phyloP scores from a whole-genome alignment of 1,140 invertebrate species.

The Drosophila miranda region DNA sequence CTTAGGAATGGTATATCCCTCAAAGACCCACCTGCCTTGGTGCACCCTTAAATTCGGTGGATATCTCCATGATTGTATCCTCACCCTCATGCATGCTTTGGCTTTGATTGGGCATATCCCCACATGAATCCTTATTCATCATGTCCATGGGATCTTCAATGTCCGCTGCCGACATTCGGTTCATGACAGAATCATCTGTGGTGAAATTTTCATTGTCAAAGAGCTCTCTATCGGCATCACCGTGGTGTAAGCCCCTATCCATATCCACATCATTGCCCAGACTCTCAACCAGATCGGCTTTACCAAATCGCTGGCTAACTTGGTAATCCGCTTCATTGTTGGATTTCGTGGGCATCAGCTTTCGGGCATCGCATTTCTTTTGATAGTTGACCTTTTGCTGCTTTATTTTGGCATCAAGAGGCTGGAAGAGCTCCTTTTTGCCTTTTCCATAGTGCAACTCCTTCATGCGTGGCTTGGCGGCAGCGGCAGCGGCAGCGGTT shows the following conservation, averaged over 20 bases:
- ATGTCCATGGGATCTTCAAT: slow-evolving; percentile 23
- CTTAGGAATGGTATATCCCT: too few species aligned
- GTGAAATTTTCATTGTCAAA: slow-evolving; percentile 62
- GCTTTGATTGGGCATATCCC: neutral
- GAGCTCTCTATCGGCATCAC: slow-evolving; percentile 47
- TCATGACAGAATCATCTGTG: slow-evolving; percentile 23
- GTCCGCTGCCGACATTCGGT: neutral
- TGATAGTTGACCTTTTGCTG: slow-evolving; percentile 69
- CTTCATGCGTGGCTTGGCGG: slow-evolving; percentile 40
- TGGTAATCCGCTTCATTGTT: slow-evolving; percentile 58
- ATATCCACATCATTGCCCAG: slow-evolving; percentile 27
- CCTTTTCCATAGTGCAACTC: slow-evolving; percentile 52
- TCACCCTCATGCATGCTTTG: too few species aligned
- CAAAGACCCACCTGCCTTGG: too few species aligned
- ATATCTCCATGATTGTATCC: too few species aligned
- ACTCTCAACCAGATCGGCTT: slow-evolving; percentile 39
- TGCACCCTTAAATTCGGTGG: too few species aligned
- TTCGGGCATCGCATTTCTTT: slow-evolving; percentile 79
- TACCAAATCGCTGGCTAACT: slow-evolving; percentile 36
- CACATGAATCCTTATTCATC: slow-evolving; percentile 48
- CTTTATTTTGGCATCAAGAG: slow-evolving; percentile 57
- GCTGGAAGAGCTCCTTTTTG: slow-evolving; percentile 57
- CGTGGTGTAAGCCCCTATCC: slow-evolving; percentile 28
- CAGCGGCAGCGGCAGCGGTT: too few species aligned
- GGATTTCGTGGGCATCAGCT: slow-evolving; percentile 72